Evolutionary conservation across 2,113 vertebrate genomes (phyloP), one percentile per base, ranked within the genome.

Genomic region (Megaceryle maxima): DNA sequence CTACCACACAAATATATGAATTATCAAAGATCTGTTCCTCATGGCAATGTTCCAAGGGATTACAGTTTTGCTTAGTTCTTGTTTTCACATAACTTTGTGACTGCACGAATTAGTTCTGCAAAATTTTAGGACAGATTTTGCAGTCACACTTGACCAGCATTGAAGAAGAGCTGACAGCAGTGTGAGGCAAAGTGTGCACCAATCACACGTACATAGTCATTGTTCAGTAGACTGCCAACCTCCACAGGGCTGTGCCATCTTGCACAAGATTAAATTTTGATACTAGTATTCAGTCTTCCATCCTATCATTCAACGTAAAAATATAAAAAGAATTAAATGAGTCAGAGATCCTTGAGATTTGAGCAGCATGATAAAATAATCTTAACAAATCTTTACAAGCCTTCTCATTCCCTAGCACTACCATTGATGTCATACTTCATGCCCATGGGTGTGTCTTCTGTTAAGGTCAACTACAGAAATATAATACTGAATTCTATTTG

Each of bases 311-410:
- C 64, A 87, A n/a, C n/a, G 28, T 59, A 68, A 87, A 92, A 46
- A 80, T 48, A 69, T 26, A 41, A 75, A 88, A 88, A 83, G 10
- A 86, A 86, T n/a, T 0, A 74, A 85, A 69, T 62, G 5, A 73
- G 6, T 93, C 3, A 8, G 68, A 90, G 31, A 70, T 50, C 26
- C 6, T n/a, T 57, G 51, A 66, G 72, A 24, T 86, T 76, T 94
- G 59, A 73, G 68, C 83, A 62, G 31, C 64, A 55, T 77, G 55
- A 69, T 50, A 41, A 92, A 88, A 76, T 77, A 7, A 28, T 73
- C 33, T 73, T 86, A 96, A 94, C 22, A 88, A 72, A 79, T 68
- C 62, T 75, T 59, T 73, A 50, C 72, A 84, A 57, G 60, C 37
- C 6, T 87, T 35, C 2, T 5, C 13, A 16, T 77, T 83, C 43